phyloP scores from a whole-genome alignment of 1,140 invertebrate species.

The Drosophila burlai region DNA sequence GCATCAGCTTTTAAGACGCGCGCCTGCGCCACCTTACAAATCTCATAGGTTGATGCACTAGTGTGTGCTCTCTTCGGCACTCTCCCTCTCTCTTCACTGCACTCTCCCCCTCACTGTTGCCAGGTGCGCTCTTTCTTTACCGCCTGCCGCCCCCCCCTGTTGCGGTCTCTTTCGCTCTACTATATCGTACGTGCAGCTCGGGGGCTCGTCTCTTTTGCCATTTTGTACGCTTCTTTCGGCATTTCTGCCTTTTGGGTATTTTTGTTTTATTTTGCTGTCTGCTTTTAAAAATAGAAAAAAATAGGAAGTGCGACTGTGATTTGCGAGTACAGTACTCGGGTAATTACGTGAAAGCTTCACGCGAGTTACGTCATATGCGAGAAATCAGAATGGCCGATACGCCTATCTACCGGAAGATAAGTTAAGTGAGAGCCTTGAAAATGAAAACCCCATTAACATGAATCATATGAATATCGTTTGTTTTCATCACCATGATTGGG shows the following conservation, averaged over 20 bases:
- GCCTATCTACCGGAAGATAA: constrained; percentile 32
- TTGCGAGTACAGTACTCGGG: constrained; percentile 37
- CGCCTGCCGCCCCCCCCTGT: neutral
- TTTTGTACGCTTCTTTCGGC: constrained; percentile 30
- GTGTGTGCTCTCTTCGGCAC: neutral
- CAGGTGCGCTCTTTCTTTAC: constrained; percentile 17
- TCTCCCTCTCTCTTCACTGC: neutral
- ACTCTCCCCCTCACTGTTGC: constrained; percentile 22
- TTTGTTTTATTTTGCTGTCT: constrained; percentile 19
- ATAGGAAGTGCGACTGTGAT: constrained; percentile 43
- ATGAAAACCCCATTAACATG: constrained; percentile 25
- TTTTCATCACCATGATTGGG: constrained; percentile 3
- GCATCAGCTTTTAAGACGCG: constrained; percentile 66
- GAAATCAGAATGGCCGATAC: constrained; percentile 23
- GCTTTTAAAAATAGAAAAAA: constrained; percentile 63
- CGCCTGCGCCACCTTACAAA: constrained; percentile 49
- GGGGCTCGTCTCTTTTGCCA: constrained; percentile 66
- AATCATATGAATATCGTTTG: constrained; percentile 11
- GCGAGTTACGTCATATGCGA: constrained; percentile 40
- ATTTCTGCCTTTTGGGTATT: constrained; percentile 35
- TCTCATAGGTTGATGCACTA: constrained; percentile 26
- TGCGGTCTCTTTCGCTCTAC: constrained; percentile 4
- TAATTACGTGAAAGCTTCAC: constrained; percentile 53
- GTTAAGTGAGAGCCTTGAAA: constrained; percentile 35
- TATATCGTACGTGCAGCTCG: constrained; percentile 47